phyloP scores from a whole-genome alignment of 2,888 invertebrate genomes.

The Odontocerum albicorne region DNA sequence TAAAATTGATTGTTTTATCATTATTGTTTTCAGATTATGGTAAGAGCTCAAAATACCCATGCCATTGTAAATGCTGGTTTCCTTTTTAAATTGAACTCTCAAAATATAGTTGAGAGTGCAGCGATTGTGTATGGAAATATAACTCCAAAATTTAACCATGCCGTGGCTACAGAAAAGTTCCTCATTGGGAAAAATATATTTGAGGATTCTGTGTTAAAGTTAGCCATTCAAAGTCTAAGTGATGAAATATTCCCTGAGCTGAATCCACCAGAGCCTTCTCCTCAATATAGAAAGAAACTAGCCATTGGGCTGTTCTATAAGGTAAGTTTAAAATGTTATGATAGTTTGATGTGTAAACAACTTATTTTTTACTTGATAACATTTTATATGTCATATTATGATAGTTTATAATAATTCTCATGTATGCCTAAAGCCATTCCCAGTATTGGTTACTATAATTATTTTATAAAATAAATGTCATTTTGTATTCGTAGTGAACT shows the following conservation, averaged over 20 bases:
- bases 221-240: slow-evolving; percentile 55
- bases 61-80: slow-evolving; percentile 79
- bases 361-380: too few relatives aligned
- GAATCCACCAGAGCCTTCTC: slow-evolving; percentile 68
- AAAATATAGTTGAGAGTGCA: slow-evolving; percentile 49
- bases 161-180: slow-evolving; percentile 57
- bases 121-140: slow-evolving; percentile 69
- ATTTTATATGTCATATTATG: too few relatives aligned
- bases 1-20: neutral
- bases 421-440: too few relatives aligned
- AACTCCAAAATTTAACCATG: slow-evolving; percentile 57
- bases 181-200: slow-evolving; percentile 50
- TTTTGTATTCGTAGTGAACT: too few relatives aligned
- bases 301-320: slow-evolving; percentile 80
- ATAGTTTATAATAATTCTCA: too few relatives aligned
- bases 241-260: slow-evolving; percentile 66
- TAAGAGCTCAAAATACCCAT: slow-evolving; percentile 73
- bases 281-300: slow-evolving; percentile 68
- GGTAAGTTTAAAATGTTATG: slow-evolving; percentile 54
- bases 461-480: too few relatives aligned
- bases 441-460: too few relatives aligned
- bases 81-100: slow-evolving; percentile 57
- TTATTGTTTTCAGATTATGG: slow-evolving; percentile 64
- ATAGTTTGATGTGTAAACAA: neutral
- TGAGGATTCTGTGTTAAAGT: slow-evolving; percentile 49